A percentile compares a stretch with the other conserved stretches of the same genome.
Evolutionary conservation across 2,113 vertebrate genomes (phyloP).

Genomic region (Catharus minimus): DNA sequence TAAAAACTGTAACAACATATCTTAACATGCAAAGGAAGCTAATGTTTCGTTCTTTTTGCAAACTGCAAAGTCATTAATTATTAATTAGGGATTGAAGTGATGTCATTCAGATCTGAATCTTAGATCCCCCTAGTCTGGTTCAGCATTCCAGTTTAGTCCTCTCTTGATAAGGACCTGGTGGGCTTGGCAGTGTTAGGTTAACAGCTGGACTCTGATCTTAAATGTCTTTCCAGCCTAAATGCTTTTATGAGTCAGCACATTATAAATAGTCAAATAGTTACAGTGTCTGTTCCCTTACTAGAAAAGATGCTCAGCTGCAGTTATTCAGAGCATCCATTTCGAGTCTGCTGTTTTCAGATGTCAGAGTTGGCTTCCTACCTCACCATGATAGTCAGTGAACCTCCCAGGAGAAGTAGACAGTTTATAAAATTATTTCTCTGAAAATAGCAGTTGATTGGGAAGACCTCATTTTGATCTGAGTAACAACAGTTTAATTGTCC

Average conservation of each 20-base stretch:
- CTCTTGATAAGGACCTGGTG: neutral
- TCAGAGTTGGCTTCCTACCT: neutral
- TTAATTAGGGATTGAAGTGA: neutral
- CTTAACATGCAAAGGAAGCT: neutral
- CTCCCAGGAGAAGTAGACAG: neutral
- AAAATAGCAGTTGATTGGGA: neutral
- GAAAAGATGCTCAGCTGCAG: neutral
- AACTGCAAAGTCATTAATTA: neutral
- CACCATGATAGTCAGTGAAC: neutral
- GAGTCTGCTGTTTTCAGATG: neutral
- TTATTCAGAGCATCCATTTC: neutral
- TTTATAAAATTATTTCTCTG: constrained; percentile 12
- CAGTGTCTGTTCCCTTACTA: neutral
- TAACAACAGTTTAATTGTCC: neutral
- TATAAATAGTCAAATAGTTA: neutral
- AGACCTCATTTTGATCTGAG: neutral
- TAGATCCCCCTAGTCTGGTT: neutral
- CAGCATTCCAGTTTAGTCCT: neutral
- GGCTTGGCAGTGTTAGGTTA: neutral
- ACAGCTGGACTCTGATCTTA: neutral
- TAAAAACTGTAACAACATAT: neutral
- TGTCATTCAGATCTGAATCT: neutral
- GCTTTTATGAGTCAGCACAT: neutral
- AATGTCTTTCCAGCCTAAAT: neutral
- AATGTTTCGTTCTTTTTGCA: neutral